phyloP scores from a whole-genome alignment of 2,113 vertebrate genomes.

The Silurus asotus region DNA sequence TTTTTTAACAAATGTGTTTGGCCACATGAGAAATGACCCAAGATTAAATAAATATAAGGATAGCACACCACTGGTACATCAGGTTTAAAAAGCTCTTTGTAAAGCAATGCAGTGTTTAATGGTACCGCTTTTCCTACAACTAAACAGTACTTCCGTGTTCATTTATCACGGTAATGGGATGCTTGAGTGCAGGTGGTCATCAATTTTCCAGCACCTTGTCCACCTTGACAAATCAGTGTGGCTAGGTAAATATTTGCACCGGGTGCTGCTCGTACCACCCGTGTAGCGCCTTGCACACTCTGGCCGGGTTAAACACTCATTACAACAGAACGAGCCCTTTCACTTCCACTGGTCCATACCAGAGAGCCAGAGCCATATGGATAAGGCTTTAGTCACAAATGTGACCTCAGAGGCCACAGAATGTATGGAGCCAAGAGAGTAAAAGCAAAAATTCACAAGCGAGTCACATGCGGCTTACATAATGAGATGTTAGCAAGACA shows the following conservation, averaged over 20 bases:
- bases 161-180: conserved; percentile 38
- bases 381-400: conserved; percentile 33
- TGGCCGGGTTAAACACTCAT: conserved; percentile 41
- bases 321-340: conserved; percentile 51
- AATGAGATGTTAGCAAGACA: background rate
- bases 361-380: conserved; percentile 31
- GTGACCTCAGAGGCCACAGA: conserved; percentile 31
- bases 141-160: conserved; percentile 11
- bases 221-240: conserved; percentile 46
- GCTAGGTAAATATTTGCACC: conserved; percentile 54
- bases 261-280: conserved; percentile 44
- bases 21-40: background rate
- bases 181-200: conserved; percentile 38
- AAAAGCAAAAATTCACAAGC: background rate
- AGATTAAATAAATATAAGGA: background rate
- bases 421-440: background rate
- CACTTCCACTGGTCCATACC: conserved; percentile 55
- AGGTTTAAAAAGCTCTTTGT: background rate
- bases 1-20: background rate
- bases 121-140: background rate
- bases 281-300: conserved; percentile 22
- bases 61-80: background rate
- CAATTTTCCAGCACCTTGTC: conserved; percentile 43
- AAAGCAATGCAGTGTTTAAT: background rate
- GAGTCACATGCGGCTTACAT: background rate